Base-by-base conservation (phyloP, 2,888 invertebrate species). In the Hypolimnas misippus region DNA sequence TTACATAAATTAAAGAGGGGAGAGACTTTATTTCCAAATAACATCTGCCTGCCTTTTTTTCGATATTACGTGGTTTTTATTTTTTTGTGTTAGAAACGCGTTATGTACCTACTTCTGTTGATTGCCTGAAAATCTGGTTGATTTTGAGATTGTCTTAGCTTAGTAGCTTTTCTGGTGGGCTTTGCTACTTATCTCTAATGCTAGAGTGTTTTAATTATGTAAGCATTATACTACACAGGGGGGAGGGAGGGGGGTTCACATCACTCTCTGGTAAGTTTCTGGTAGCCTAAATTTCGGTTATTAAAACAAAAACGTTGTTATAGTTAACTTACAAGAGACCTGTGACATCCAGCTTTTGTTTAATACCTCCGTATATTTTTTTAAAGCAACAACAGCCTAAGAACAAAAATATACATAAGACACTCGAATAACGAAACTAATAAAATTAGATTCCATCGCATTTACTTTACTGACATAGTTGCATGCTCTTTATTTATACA, bases 401-500 rank as follows among this genome's bases (percentile, higher is more conserved):
- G 29, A 46, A 50, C 50, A 50, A 50, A 50, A 50, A 25, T 25
- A 50, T 21, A 25, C 25, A n/a, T n/a, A n/a, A n/a, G n/a, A n/a
- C n/a, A n/a, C n/a, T n/a, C n/a, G n/a, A n/a, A n/a, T 50, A 50
- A 25, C 14, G 29, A 50, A 50, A 50, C 50, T 50, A 50, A 50
- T 50, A 50, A 50, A 50, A 50, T 44, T 56, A 46, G 46, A 56
- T 56, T 56, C 46, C 14, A 56, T 56, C 44, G 56, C 46, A 56
- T 56, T 46, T 46, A 56, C 56, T 56, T 56, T 46, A 44, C 56
- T 56, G 56, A 46, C 46, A 25, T 56, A 14, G 56, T 56, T 56
- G 56, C 56, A 56, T 56, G 33, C 46, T 56, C 31, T 56, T 56
- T 56, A 42, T 56, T 56, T 56, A 56, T 44, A 56, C 29, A 56